These are phyloP conservation scores for Notothenia rossii DNA, from an alignment of 2,113 vertebrate genomes.

Conservation along the genomic window DNA sequence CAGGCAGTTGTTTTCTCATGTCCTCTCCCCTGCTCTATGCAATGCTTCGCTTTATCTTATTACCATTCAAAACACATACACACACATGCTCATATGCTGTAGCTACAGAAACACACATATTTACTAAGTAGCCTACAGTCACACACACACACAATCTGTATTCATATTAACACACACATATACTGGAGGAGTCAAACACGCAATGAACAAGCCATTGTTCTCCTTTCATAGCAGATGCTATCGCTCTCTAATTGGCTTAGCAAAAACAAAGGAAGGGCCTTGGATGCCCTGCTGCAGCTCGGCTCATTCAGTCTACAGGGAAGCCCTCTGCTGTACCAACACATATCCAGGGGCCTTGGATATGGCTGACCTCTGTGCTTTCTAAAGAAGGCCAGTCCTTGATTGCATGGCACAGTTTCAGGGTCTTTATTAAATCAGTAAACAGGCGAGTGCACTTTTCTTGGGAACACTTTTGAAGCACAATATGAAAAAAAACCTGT, in stretches of 20 bases:
- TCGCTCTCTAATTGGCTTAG: conserved; percentile 83
- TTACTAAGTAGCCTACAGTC: conserved; percentile 60
- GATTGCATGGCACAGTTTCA: conserved; percentile 72
- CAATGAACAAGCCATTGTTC: conserved; percentile 81
- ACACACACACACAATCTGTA: conserved; percentile 54
- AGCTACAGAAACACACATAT: conserved; percentile 55
- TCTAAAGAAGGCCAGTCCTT: conserved; percentile 60
- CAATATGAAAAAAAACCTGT: conserved; percentile 23
- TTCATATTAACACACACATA: conserved; percentile 26
- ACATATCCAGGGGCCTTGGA: conserved; percentile 65
- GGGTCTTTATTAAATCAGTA: conserved; percentile 59
- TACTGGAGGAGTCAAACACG: conserved; percentile 36
- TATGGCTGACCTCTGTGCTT: conserved; percentile 66
- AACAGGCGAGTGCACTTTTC: conserved; percentile 40
- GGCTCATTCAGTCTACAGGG: conserved; percentile 65
- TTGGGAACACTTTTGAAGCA: conserved; percentile 37
- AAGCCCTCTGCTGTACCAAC: conserved; percentile 64
- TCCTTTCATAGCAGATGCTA: conserved; percentile 81
- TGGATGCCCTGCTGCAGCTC: conserved; percentile 73
- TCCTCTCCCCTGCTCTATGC: conserved; percentile 33
- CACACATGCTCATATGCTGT: conserved; percentile 46
- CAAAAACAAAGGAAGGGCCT: conserved; percentile 83
- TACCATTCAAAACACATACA: conserved; percentile 60
- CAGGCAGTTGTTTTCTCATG: conserved; percentile 65
- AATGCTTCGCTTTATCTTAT: conserved; percentile 6